Base-by-base conservation (phyloP, 2,888 invertebrate species). In the Augochlorella aurata region DNA sequence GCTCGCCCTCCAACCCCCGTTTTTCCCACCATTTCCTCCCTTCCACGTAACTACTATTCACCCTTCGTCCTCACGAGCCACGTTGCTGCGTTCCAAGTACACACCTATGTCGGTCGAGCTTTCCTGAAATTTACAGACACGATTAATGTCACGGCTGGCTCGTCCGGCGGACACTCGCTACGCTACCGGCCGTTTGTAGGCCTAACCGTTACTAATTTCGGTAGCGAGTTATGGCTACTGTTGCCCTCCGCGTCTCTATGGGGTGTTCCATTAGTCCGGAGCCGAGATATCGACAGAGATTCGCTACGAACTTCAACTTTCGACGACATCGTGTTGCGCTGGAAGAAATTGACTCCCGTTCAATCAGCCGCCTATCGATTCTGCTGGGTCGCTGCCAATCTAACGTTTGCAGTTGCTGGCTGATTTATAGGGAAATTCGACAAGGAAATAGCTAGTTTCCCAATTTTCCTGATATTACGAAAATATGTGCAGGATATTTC, bases 161-260 rank as follows among this genome's bases (percentile, higher is more conserved):
- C 89, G 88, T 87, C 89, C 82, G 83, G 80, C 69, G 73, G 82
- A 73, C 85, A 82, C 68, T 84, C 82, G 85, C 83, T 73, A 82
- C 83, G 85, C 83, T 71, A 67, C 73, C 78, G 79, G 70, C 84
- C 86, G 89, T 83, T 87, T 83, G 84, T 88, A 90, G 85, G 90
- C 90, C 91, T 89, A 89, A 90, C 90, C 90, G 89, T 91, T 91
- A 91, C 91, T 92, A 92, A 92, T 92, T 92, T 92, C 87, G 82
- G 63, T 81, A 79, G 76, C 84, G 88, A 91, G 88, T 92, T 91
- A 91, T 90, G 90, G 87, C 87, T 75, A 82, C 87, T 83, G 88
- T 88, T 89, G 86, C 85, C 84, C 74, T 49, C 9, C 75, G 73
- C 50, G 10, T 12, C 65, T 5, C 49, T 63, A 38, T 71, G n/a